Evolutionary conservation across 2,113 vertebrate species (phyloP).

Genomic region (Tragelaphus scriptus): DNA sequence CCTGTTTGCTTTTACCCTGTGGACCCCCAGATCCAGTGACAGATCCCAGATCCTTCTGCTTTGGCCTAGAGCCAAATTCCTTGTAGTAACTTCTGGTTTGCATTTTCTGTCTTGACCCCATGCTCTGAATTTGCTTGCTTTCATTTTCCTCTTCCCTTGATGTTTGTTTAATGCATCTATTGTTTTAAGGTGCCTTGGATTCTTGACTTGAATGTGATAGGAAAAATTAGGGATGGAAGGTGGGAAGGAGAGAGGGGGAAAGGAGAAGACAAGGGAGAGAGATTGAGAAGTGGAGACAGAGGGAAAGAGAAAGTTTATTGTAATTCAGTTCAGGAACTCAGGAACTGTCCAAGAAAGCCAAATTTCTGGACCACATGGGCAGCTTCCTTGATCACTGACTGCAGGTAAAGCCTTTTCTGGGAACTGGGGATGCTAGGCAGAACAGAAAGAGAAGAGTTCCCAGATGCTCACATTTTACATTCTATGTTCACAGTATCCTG

Average conservation of each 20-base stretch:
- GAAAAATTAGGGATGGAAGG: not conserved
- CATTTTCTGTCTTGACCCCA: not conserved
- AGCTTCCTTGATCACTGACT: not conserved
- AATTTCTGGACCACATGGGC: not conserved
- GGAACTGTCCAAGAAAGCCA: not conserved
- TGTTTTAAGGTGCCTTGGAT: not conserved
- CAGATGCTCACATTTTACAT: not conserved
- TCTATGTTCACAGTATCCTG: not conserved
- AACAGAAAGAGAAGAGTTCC: no score
- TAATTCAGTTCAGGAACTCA: not conserved
- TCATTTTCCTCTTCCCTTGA: not conserved
- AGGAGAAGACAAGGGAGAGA: not conserved
- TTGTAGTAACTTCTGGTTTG: not conserved
- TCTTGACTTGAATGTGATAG: not conserved
- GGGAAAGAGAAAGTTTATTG: not conserved
- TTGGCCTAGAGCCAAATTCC: not conserved
- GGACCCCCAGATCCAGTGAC: not conserved
- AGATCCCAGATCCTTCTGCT: not conserved
- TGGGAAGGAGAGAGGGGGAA: no score
- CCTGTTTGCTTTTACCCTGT: not conserved
- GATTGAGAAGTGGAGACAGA: not conserved
- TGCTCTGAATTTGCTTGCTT: not conserved
- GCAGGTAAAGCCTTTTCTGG: not conserved
- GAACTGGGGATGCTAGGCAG: not conserved
- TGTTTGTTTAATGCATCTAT: not conserved